phyloP scores from a whole-genome alignment of 1,140 invertebrate genomes.

The Drosophila elegans region DNA sequence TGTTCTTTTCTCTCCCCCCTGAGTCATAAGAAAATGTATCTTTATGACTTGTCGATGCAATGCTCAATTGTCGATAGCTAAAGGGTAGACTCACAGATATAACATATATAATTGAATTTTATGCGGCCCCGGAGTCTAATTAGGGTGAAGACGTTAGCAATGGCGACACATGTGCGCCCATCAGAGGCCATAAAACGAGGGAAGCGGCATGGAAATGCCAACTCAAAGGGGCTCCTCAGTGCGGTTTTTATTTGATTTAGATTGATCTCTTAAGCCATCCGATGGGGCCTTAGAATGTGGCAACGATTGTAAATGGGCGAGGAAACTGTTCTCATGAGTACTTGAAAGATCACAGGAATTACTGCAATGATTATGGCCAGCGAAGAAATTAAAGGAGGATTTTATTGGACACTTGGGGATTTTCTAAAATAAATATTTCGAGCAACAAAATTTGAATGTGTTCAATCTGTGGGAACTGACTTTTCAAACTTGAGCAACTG shows the following conservation, averaged over 20 bases:
- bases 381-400: conserved; percentile 7
- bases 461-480: background rate
- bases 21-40: conserved; percentile 63
- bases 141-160: conserved; percentile 38
- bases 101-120: conserved; percentile 69
- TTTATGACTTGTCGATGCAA: conserved; percentile 57
- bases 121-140: conserved; percentile 71
- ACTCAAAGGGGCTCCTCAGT: conserved; percentile 28
- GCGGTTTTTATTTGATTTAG: conserved; percentile 76
- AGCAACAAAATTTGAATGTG: background rate
- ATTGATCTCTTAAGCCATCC: conserved; percentile 70
- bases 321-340: conserved; percentile 15
- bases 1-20: conserved; percentile 31
- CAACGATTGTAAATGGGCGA: conserved; percentile 7
- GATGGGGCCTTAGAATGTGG: conserved; percentile 49
- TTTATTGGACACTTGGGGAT: background rate
- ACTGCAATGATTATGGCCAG: conserved; percentile 27
- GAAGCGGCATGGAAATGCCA: conserved; percentile 37
- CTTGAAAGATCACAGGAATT: conserved; percentile 19
- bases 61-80: conserved; percentile 47
- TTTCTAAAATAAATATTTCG: background rate
- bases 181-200: conserved; percentile 51
- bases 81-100: conserved; percentile 23
- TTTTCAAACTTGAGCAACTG: too few relatives aligned
- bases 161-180: conserved; percentile 57